Evolutionary conservation across 2,797 vertebrate species (phyloP).

Genomic region (Lacerta viridis): DNA sequence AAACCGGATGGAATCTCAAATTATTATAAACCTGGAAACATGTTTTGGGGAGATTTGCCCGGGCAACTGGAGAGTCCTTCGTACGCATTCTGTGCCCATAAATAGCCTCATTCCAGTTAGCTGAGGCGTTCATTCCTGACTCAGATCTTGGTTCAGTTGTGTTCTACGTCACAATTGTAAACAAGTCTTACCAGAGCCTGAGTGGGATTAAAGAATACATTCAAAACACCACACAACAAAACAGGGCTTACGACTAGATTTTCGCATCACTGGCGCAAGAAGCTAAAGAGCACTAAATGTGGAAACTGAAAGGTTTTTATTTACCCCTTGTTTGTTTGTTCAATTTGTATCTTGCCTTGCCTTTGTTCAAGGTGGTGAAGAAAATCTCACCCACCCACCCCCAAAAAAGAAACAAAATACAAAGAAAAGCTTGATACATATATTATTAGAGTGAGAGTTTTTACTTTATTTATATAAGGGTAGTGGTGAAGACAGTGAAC

Average conservation of each 20-base stretch:
- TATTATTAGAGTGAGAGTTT: background rate
- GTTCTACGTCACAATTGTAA: background rate
- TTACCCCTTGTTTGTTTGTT: no score
- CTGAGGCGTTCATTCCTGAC: conserved; percentile 13
- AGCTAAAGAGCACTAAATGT: background rate
- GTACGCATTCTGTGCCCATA: background rate
- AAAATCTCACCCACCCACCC: no score
- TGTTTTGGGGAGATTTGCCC: conserved; percentile 50
- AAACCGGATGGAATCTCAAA: conserved; percentile 28
- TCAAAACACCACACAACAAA: background rate
- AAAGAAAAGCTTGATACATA: no score
- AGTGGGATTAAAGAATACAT: background rate
- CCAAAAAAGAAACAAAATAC: no score
- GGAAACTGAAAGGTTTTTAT: background rate
- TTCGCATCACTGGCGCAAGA: background rate
- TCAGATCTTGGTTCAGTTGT: background rate
- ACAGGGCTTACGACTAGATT: background rate
- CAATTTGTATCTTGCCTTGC: no score
- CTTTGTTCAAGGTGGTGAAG: no score
- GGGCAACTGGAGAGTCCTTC: conserved; percentile 44
- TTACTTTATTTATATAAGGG: background rate
- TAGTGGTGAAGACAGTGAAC: no score
- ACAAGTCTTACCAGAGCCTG: background rate
- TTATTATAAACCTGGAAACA: background rate
- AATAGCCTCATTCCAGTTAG: conserved; percentile 29